Evolutionary conservation across 2,113 vertebrate species (phyloP).

Genomic region (Heloderma charlesbogerti): DNA sequence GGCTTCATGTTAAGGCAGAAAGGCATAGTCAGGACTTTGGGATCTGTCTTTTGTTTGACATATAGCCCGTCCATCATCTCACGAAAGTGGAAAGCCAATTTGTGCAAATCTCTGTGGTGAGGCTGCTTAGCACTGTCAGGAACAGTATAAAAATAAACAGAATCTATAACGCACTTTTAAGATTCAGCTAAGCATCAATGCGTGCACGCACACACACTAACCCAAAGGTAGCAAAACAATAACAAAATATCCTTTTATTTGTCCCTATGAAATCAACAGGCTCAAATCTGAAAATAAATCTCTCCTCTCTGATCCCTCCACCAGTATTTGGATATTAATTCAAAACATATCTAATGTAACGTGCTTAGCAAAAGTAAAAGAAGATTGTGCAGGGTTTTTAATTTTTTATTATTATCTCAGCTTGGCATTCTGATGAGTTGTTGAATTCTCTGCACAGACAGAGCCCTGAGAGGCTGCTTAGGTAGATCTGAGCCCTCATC

Average conservation of each 20-base stretch:
- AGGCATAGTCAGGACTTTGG: neutral
- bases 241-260: neutral
- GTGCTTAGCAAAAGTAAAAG: slow-evolving; percentile 6
- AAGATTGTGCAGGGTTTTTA: neutral
- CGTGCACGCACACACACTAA: neutral
- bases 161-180: neutral
- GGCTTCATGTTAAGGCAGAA: neutral
- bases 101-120: neutral
- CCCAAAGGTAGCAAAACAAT: neutral
- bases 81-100: neutral
- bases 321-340: neutral
- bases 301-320: neutral
- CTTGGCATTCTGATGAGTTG: slow-evolving; percentile 28
- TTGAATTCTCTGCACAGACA: slow-evolving; percentile 23
- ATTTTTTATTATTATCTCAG: neutral
- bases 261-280: slow-evolving; percentile 3
- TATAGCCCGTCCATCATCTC: neutral
- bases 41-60: neutral
- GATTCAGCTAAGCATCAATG: neutral
- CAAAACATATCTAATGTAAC: neutral
- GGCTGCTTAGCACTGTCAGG: neutral
- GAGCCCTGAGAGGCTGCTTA: slow-evolving; percentile 36
- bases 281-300: neutral
- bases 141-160: neutral
- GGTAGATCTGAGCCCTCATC: slow-evolving; percentile 26